These are phyloP conservation scores for Perithous albicinctus DNA, from an alignment of 2,888 invertebrate species.

Conservation along the genomic window DNA sequence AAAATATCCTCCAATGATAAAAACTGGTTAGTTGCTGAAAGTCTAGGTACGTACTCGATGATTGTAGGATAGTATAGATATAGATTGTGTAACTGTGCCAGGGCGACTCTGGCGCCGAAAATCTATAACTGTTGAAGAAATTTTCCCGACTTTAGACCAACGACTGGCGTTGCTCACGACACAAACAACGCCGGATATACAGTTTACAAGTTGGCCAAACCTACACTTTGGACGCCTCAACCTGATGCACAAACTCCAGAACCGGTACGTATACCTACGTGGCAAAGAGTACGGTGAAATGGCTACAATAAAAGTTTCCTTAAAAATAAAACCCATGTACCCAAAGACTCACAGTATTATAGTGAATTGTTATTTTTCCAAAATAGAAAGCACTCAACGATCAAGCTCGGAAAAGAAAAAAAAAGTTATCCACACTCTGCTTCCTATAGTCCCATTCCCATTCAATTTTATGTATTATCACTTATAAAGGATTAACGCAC, in stretches of 20 bases:
- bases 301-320: conserved; percentile 26
- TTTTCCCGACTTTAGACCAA: conserved; percentile 23
- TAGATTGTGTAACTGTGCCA: conserved; percentile 17
- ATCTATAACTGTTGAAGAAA: conserved; percentile 65
- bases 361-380: not conserved
- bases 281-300: conserved; percentile 24
- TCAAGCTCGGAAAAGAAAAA: not conserved
- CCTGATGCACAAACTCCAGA: conserved; percentile 5
- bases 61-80: conserved; percentile 5
- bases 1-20: conserved; percentile 65
- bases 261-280: not conserved
- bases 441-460: no score
- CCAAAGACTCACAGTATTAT: conserved; percentile 10
- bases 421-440: no score
- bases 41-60: not conserved
- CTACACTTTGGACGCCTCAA: conserved; percentile 1
- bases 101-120: conserved; percentile 62
- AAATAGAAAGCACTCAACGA: not conserved
- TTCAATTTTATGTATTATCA: no score
- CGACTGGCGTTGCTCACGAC: conserved; percentile 56
- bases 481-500: no score
- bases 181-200: conserved; percentile 73
- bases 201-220: conserved; percentile 66
- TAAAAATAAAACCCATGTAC: not conserved
- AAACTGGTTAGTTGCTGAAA: conserved; percentile 20